Evolutionary conservation across 2,113 vertebrate species (phyloP).

Genomic region (Pelecanus crispus): DNA sequence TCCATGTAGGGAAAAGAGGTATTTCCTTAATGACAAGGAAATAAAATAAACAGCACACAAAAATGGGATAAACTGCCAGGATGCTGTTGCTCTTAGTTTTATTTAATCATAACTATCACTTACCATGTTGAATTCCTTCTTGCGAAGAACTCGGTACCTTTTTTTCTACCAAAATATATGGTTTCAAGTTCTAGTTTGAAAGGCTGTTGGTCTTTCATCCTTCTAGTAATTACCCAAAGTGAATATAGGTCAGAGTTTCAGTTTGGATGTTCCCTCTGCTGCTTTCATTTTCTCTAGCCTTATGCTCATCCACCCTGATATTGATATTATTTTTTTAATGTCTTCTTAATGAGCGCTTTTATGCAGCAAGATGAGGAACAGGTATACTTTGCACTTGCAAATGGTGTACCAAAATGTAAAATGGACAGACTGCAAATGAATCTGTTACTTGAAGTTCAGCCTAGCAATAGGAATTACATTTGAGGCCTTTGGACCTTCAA

Average conservation of each 20-base stretch:
- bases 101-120: not conserved
- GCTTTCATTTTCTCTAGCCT: not conserved
- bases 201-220: not conserved
- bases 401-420: not conserved
- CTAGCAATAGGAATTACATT: not conserved
- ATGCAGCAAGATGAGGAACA: not conserved
- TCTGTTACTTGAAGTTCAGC: not conserved
- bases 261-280: not conserved
- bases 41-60: not conserved
- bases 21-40: constrained; percentile 39
- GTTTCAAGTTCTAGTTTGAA: not conserved
- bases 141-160: not conserved
- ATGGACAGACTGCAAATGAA: not conserved
- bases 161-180: not conserved
- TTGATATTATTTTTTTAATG: not conserved
- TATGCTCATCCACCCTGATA: not conserved
- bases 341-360: not conserved
- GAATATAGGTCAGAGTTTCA: not conserved
- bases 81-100: not conserved
- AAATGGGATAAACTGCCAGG: not conserved
- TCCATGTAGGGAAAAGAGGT: not conserved
- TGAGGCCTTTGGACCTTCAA: not conserved
- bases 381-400: not conserved
- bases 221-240: not conserved
- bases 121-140: not conserved